Conservation (phyloP, 2,797 vertebrate genomes). For the Acipenser transmontanus region DNA sequence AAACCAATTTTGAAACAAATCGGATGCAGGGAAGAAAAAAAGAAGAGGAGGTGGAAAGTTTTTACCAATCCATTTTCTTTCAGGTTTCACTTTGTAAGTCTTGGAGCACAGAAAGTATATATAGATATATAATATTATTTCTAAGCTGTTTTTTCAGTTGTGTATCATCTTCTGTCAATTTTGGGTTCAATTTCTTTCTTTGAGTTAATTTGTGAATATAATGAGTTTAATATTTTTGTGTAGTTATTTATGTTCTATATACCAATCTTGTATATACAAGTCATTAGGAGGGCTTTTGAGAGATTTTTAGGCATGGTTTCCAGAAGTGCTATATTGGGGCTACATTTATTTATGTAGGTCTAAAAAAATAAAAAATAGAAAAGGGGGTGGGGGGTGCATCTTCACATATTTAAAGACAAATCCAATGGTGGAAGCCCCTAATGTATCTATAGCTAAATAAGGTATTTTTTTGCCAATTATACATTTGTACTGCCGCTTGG, state of each 20-base stretch:
- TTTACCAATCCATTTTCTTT: slow-evolving; percentile 32
- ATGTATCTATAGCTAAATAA: no score
- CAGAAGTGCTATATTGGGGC: slow-evolving; percentile 52
- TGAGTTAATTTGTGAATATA: slow-evolving; percentile 69
- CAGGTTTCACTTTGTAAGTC: slow-evolving; percentile 47
- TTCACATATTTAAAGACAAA: no score
- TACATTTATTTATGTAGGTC: slow-evolving; percentile 2
- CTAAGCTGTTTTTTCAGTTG: slow-evolving; percentile 45
- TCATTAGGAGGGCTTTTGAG: slow-evolving; percentile 42
- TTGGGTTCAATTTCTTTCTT: slow-evolving; percentile 19
- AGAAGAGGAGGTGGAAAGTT: slow-evolving; percentile 20
- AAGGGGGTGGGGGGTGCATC: no score
- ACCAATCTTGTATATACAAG: slow-evolving; percentile 75
- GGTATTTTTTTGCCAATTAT: no score
- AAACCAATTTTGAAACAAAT: slow-evolving; percentile 22
- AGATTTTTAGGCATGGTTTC: slow-evolving; percentile 44
- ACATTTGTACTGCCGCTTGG: slow-evolving; percentile 1
- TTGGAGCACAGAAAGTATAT: slow-evolving; percentile 58
- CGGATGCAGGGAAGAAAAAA: slow-evolving; percentile 13
- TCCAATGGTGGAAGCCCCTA: no score
- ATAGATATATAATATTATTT: slow-evolving; percentile 47
- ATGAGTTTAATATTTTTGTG: slow-evolving; percentile 48
- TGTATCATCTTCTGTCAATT: slow-evolving; percentile 39
- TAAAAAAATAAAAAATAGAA: no score
- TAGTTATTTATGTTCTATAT: slow-evolving; percentile 79